These are phyloP conservation scores for Dipus sagitta DNA, from an alignment of 2,797 vertebrate species.

Conservation along the genomic window DNA sequence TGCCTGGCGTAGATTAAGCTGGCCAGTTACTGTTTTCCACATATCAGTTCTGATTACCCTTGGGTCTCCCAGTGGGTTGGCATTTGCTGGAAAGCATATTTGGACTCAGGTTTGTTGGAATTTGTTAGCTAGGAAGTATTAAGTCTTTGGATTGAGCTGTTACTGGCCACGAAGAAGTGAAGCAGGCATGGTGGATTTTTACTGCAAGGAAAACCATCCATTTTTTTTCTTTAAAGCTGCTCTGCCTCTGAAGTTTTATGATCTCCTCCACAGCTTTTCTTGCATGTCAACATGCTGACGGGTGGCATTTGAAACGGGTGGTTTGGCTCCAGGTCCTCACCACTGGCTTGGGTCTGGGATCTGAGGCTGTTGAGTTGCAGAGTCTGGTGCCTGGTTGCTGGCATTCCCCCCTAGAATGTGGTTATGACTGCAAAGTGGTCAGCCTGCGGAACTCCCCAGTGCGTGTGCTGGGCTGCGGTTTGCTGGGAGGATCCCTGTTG, in stretches of 20 bases:
- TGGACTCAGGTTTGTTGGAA: conserved; percentile 3
- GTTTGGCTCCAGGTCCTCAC: conserved; percentile 49
- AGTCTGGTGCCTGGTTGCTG: conserved; percentile 35
- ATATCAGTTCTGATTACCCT: neutral
- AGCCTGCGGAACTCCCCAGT: neutral
- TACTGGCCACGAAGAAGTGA: conserved; percentile 55
- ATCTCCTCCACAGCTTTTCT: conserved; percentile 38
- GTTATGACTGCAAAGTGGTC: conserved; percentile 28
- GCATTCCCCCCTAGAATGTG: conserved; percentile 17
- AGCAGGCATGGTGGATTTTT: conserved; percentile 32
- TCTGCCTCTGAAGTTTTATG: conserved; percentile 58
- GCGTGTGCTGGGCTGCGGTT: conserved; percentile 8
- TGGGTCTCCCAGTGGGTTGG: neutral
- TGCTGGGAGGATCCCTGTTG: neutral
- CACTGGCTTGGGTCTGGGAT: conserved; percentile 24
- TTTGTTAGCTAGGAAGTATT: conserved; percentile 65
- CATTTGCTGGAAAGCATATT: conserved; percentile 21
- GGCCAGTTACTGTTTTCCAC: neutral
- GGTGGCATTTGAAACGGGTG: conserved; percentile 51
- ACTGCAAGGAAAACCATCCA: neutral
- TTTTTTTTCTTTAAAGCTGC: neutral
- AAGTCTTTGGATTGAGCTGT: conserved; percentile 39
- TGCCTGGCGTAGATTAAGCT: neutral
- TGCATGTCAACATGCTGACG: conserved; percentile 49
- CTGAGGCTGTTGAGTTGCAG: neutral